Evolutionary conservation across 2,888 invertebrate species (phyloP).

Genomic region (Aleiodes leptofemur): DNA sequence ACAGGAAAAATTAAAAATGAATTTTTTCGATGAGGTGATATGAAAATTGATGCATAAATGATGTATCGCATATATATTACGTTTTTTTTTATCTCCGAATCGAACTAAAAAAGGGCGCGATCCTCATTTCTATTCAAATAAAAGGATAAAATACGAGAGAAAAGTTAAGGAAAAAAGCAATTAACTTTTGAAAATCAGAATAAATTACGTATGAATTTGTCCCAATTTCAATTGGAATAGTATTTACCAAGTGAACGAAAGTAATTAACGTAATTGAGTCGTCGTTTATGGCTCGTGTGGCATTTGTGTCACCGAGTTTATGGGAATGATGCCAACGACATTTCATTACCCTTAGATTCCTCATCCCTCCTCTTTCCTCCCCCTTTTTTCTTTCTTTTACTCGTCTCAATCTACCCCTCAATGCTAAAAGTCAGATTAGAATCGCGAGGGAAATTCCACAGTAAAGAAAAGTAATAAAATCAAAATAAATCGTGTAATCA

Average conservation of each 20-base stretch:
- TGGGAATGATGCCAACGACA: conserved; percentile 46
- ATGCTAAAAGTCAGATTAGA: conserved; percentile 14
- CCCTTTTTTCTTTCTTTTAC: background rate
- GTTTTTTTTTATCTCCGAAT: too few relatives aligned
- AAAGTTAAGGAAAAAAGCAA: background rate
- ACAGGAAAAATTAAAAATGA: too few relatives aligned
- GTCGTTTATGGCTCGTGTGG: conserved; percentile 40
- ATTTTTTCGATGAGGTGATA: too few relatives aligned
- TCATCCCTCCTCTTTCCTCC: background rate
- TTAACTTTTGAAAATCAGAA: background rate
- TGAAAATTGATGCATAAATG: too few relatives aligned
- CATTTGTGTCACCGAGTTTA: conserved; percentile 49
- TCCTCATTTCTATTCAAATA: too few relatives aligned
- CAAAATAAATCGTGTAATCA: too few relatives aligned
- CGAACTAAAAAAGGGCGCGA: too few relatives aligned
- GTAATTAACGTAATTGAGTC: conserved; percentile 47
- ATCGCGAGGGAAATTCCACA: background rate
- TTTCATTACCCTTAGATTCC: conserved; percentile 52
- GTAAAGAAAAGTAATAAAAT: background rate
- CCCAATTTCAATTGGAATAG: conserved; percentile 1
- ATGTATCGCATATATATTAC: too few relatives aligned
- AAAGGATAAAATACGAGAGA: too few relatives aligned
- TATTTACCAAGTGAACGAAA: conserved; percentile 43
- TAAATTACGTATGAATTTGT: conserved; percentile 21
- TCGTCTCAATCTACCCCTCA: background rate